Evolutionary conservation across 1,140 invertebrate genomes (phyloP), one percentile per base, ranked within the genome.

Genomic region (Heliothis subflexa): DNA sequence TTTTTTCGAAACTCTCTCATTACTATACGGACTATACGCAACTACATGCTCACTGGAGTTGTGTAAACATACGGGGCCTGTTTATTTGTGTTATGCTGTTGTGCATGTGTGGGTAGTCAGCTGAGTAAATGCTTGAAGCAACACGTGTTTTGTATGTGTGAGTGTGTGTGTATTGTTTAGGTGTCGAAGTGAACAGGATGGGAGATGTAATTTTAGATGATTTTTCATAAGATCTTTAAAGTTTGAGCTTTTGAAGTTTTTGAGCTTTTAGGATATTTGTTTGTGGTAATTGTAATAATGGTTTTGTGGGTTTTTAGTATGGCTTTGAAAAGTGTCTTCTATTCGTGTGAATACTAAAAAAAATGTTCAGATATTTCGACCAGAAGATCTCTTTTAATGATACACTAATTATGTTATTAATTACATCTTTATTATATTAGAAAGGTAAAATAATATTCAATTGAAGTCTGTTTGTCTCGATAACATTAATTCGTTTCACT

Each of bases 1-100:
- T 93, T 91, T 92, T 93, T 91, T 89, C 84, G 84, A 86, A 91
- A 83, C 88, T 87, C 87, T 88, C 88, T 91, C 86, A 90, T 92
- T 90, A 91, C 84, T 85, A 85, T 83, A 86, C 75, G 86, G 81
- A 85, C 84, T 87, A 85, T 76, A 80, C 80, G 79, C 77, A 72
- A 75, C 73, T 83, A 83, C 83, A 83, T 59, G 79, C 79, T 70
- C 74, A 80, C 59, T 52, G 62, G 54, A 52, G 59, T 76, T 47
- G 55, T 84, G 83, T 85, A 79, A 85, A 84, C 74, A 83, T 80
- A 72, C 73, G 62, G 79, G 84, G 82, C 85, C 84, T 86, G 83
- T 85, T 85, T 85, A 85, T 85, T 86, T 79, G 79, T 81, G 73
- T 77, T 75, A 57, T 16, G 72, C 47, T 47, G 14, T 0, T 80